Conservation (phyloP, 2,113 vertebrate genomes). For the Haemorhous mexicanus region DNA sequence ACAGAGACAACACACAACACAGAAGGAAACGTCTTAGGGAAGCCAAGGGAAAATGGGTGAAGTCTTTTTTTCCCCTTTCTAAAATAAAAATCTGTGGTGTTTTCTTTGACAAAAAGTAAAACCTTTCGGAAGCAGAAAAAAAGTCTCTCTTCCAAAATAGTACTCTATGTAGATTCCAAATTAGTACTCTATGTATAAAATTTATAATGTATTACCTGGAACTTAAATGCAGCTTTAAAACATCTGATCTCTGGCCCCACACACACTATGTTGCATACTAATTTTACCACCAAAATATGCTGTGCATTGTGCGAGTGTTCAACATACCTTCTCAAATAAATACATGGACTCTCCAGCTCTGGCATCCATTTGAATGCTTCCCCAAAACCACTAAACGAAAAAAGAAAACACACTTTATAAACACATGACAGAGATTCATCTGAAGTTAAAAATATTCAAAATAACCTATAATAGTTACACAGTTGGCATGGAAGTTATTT, state of each 20-base stretch:
- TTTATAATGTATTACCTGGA: not conserved
- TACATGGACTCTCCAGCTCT: slow-evolving; percentile 97
- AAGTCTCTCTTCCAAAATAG: not conserved
- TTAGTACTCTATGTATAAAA: not conserved
- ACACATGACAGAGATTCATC: not conserved
- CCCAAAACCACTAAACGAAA: slow-evolving; percentile 93
- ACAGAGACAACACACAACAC: not conserved
- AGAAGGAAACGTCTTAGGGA: not conserved
- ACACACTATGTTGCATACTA: not conserved
- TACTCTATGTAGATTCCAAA: not conserved
- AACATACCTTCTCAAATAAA: slow-evolving; percentile 90
- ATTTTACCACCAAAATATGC: not conserved
- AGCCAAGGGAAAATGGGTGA: accelerated
- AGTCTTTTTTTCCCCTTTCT: not conserved
- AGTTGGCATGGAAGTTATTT: not conserved
- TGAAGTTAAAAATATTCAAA: not conserved
- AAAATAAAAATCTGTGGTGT: not conserved
- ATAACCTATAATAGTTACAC: not conserved
- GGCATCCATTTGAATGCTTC: slow-evolving; percentile 99
- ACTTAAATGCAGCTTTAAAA: not conserved
- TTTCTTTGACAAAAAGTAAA: not conserved
- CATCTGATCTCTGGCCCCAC: not conserved
- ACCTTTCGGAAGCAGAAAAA: not conserved
- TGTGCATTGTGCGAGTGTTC: not conserved
- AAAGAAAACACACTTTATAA: not conserved